phyloP scores from a whole-genome alignment of 2,113 vertebrate genomes.

The Solenodon paradoxus region DNA sequence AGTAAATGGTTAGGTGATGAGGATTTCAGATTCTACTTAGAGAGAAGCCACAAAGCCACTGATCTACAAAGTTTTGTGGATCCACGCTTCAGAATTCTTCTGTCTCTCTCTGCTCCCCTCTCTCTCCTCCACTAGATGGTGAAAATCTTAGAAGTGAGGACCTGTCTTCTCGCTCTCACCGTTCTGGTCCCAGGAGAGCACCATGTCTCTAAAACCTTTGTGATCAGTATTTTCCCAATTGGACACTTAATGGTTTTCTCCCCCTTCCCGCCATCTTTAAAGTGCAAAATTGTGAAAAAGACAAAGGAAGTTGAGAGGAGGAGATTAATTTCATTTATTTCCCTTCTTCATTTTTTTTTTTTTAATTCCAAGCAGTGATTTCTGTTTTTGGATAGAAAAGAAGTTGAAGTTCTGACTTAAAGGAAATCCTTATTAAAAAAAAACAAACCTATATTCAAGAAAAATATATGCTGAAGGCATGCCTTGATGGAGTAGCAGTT shows the following conservation, averaged over 20 bases:
- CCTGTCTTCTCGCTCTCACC: fast-evolving
- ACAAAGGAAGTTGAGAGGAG: neutral
- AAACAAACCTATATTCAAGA: neutral
- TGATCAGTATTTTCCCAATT: neutral
- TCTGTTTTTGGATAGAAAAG: neutral
- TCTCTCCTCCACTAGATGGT: neutral
- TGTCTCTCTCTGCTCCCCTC: neutral
- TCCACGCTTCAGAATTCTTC: fast-evolving
- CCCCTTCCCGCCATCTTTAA: neutral
- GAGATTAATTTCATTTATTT: neutral
- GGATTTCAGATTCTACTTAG: neutral
- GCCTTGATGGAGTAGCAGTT: too few species aligned
- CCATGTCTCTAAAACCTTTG: neutral
- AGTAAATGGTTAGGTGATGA: neutral
- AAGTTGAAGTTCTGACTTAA: neutral
- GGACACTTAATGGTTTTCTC: neutral
- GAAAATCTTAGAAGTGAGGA: neutral
- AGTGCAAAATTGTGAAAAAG: neutral
- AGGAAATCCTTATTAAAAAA: neutral
- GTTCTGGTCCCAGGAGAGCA: neutral
- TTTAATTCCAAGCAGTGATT: neutral
- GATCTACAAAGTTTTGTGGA: too few species aligned
- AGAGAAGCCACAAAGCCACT: neutral
- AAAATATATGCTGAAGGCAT: too few species aligned
- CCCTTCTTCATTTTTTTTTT: neutral